Evolutionary conservation across 2,797 vertebrate species (phyloP), one percentile per base, ranked within the genome.

Genomic region (Pogoniulus pusillus): DNA sequence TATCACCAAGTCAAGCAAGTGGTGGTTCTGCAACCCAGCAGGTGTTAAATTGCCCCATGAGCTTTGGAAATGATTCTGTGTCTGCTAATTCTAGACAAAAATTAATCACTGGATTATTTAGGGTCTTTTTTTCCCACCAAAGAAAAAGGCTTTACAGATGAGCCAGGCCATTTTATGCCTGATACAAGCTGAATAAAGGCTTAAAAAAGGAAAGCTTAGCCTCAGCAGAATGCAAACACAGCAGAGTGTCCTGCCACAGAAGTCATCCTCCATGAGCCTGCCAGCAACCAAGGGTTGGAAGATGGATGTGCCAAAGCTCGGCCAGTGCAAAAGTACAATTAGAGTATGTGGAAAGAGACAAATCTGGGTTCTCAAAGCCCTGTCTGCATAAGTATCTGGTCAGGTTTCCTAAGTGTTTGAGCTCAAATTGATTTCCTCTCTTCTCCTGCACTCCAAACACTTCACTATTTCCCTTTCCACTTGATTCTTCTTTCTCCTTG

Each of bases 11-110:
- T 78, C 87, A 72, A 85, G 53, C 24, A 74, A 89, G 41, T 19
- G 58, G 62, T 80, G 70, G 22, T 80, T 74, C 84, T 55, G 58
- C 81, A 90, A 78, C 69, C 51, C 72, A 94, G 86, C 47, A 93
- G 86, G 63, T 87, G 83, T 7, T 78, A 35, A 57, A 86, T 88
- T 37, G 54, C 29, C 54, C 53, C 73, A 47, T 74, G 82, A 78
- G 82, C 34, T 93, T 70, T 27, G 55, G 39, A 85, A 94, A 82
- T 57, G 16, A 63, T 74, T 64, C 76, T 55, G 15, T 81, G 35
- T 43, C 39, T 75, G 59, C 47, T 89, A 49, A 47, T 69, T 15
- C n/a, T 87, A 69, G 65, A 62, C 59, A 81, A 39, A 75, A 94
- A 89, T 81, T 57, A 89, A 90, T 89, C 87, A 71, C 23, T 41